Base-by-base conservation (phyloP, 2,888 invertebrate genomes). In the Bellardia bayeri region DNA sequence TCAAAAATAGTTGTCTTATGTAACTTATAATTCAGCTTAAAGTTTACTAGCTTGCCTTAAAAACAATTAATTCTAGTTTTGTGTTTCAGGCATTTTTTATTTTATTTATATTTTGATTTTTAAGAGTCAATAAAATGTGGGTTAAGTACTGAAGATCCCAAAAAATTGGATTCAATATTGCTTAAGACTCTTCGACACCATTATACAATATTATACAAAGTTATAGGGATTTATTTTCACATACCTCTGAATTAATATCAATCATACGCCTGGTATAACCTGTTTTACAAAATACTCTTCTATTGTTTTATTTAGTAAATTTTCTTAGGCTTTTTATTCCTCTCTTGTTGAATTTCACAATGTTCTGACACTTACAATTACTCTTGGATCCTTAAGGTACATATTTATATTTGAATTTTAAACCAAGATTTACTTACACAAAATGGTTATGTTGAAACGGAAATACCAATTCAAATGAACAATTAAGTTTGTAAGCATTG, bases 381-480 rank as follows among this genome's bases (percentile, higher is more conserved):
- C 45, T 13, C 45, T 45, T 45, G 13, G 13, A 45, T 45, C 11
- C 45, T 45, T 45, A 13, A 58, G 37, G 37, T 37, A 69, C 23
- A 63, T 37, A 23, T 23, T 23, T 23, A 23, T 23, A 23, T 64
- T 81, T 45, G 11, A 61, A 61, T 71, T 71, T 68, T 11, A 42
- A 16, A 3, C 5, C 56, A 37, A 64, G 37, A 72, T 37, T 49
- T 64, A 75, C 61, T 49, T 64, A 75, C 61, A 51, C 45, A 82
- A 87, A 74, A 66, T 61, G 23, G 71, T 72, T 87, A 78, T 75
- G 69, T 37, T 54, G 79, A 75, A 74, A 72, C 74, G 85, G 74
- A 87, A 85, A 79, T 75, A 79, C 40, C 78, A 63, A 85, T 83
- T 76, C 82, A 81, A 83, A 71, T 68, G 72, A 80, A 76, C 80